Conservation (phyloP, 1,140 invertebrate species). For the Scaptomyza graminum region DNA sequence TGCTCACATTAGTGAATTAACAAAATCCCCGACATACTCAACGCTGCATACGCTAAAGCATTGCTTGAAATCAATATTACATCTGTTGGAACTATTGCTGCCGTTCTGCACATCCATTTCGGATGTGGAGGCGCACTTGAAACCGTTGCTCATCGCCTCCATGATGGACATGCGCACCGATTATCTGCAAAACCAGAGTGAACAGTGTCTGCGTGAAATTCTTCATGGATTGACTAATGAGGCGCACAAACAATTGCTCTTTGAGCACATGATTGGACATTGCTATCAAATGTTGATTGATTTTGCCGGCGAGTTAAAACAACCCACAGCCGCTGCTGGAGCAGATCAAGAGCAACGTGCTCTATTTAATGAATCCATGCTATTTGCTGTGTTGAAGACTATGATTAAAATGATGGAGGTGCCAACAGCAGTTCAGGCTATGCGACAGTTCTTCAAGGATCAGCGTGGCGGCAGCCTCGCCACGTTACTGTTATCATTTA, state of each 20-base stretch:
- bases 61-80: slow-evolving; percentile 72
- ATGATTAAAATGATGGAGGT: slow-evolving; percentile 94
- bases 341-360: slow-evolving; percentile 52
- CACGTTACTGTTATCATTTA: slow-evolving; percentile 90
- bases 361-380: slow-evolving; percentile 72
- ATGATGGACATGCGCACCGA: slow-evolving; percentile 90
- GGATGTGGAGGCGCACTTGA: slow-evolving; percentile 59
- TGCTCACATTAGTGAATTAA: slow-evolving; percentile 74
- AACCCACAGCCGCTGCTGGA: slow-evolving; percentile 12
- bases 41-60: slow-evolving; percentile 79
- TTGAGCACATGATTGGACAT: slow-evolving; percentile 87
- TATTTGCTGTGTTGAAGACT: slow-evolving; percentile 85
- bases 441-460: slow-evolving; percentile 91
- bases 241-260: slow-evolving; percentile 87
- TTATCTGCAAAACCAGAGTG: slow-evolving; percentile 88
- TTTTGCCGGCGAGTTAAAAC: slow-evolving; percentile 83
- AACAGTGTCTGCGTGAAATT: slow-evolving; percentile 87
- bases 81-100: slow-evolving; percentile 74
- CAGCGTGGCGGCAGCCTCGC: slow-evolving; percentile 86
- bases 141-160: slow-evolving; percentile 88
- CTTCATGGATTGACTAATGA: slow-evolving; percentile 86
- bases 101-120: slow-evolving; percentile 52
- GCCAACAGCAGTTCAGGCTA: slow-evolving; percentile 90
- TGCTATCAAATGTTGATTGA: slow-evolving; percentile 89
- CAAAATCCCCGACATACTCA: slow-evolving; percentile 60